Evolutionary conservation across 2,888 invertebrate genomes (phyloP).

Genomic region (Acrocera orbiculus): DNA sequence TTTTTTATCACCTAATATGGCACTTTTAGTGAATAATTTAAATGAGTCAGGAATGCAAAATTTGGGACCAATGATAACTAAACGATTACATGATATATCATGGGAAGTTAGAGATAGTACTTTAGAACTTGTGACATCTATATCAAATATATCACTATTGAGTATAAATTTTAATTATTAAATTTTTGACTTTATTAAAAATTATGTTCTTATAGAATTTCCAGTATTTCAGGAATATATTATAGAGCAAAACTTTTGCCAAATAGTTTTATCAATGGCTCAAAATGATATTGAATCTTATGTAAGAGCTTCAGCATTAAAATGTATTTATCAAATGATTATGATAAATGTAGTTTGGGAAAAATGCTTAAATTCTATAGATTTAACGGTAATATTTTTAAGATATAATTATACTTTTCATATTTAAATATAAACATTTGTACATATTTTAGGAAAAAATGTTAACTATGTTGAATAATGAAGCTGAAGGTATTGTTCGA

Average conservation of each 20-base stretch:
- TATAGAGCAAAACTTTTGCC: constrained; percentile 43
- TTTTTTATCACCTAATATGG: constrained; percentile 61
- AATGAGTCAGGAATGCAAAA: constrained; percentile 45
- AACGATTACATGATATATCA: constrained; percentile 49
- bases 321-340: constrained; percentile 49
- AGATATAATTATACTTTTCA: background rate
- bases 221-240: constrained; percentile 59
- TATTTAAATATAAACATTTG: constrained; percentile 8
- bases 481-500: constrained; percentile 61
- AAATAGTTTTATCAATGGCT: constrained; percentile 45
- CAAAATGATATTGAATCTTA: constrained; percentile 53
- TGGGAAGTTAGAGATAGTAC: constrained; percentile 71
- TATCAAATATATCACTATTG: constrained; percentile 48
- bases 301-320: constrained; percentile 56
- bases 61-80: constrained; percentile 46
- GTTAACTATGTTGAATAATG: constrained; percentile 40
- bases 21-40: constrained; percentile 47
- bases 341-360: constrained; percentile 51
- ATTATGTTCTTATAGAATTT: constrained; percentile 38
- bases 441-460: constrained; percentile 29
- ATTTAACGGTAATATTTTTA: constrained; percentile 39
- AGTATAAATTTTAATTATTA: constrained; percentile 36
- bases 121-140: constrained; percentile 50
- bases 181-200: background rate
- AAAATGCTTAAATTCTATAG: constrained; percentile 36